A percentile compares a stretch with the other conserved stretches of the same genome.
phyloP scores from a whole-genome alignment of 2,888 invertebrate genomes.

The Pomacea canaliculata region DNA sequence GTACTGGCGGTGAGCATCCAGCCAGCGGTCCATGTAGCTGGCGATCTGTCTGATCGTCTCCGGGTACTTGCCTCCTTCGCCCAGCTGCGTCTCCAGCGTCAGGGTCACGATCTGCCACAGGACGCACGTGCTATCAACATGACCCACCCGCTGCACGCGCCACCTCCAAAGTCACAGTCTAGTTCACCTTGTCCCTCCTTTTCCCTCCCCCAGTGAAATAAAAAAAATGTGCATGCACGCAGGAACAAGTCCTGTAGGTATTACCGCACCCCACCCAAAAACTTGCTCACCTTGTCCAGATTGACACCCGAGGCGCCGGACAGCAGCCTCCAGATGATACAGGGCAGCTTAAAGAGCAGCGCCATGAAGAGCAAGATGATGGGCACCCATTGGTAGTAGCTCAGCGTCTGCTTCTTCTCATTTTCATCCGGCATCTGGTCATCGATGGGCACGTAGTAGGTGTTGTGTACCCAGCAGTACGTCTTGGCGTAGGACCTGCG shows the following conservation, averaged over 20 bases:
- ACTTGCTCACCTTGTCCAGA: slow-evolving; percentile 39
- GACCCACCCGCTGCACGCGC: no score
- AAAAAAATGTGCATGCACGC: no score
- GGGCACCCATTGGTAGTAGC: slow-evolving; percentile 64
- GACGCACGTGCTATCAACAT: not conserved
- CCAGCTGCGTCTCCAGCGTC: slow-evolving; percentile 53
- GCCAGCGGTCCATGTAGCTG: slow-evolving; percentile 56
- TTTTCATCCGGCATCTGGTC: slow-evolving; percentile 44
- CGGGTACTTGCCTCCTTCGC: slow-evolving; percentile 44
- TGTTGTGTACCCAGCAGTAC: slow-evolving; percentile 62
- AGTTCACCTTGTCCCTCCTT: no score
- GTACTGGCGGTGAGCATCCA: slow-evolving; percentile 56
- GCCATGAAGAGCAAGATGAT: slow-evolving; percentile 60
- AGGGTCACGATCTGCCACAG: slow-evolving; percentile 46
- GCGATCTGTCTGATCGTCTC: slow-evolving; percentile 53
- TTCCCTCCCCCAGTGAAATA: no score
- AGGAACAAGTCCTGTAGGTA: no score
- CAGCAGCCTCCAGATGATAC: slow-evolving; percentile 54
- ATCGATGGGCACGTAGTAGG: slow-evolving; percentile 55
- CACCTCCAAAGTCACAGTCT: no score
- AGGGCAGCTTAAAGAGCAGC: slow-evolving; percentile 57
- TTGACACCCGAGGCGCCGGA: slow-evolving; percentile 54
- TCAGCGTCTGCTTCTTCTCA: slow-evolving; percentile 44
- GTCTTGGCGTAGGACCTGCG: slow-evolving; percentile 53
- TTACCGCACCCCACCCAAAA: no score